These are phyloP conservation scores for Drosophila kanekoi DNA, from an alignment of 2,888 invertebrate genomes.

Conservation along the genomic window DNA sequence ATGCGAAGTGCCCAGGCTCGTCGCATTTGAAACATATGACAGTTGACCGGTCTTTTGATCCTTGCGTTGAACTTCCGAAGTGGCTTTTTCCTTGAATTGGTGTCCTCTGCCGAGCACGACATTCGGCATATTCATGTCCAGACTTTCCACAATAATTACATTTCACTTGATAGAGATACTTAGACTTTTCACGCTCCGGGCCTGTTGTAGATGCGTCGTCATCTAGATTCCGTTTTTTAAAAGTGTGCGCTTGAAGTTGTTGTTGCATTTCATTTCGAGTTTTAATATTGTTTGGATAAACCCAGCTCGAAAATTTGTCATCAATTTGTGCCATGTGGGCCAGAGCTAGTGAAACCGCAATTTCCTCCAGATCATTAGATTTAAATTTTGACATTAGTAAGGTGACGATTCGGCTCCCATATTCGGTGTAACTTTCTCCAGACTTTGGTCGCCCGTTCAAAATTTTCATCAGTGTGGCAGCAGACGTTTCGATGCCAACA, in stretches of 20 bases:
- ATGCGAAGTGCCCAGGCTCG: constrained; percentile 13
- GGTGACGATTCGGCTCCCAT: constrained; percentile 17
- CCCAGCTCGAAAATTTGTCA: constrained; percentile 12
- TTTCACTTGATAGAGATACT: constrained; percentile 5
- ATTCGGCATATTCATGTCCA: constrained; percentile 13
- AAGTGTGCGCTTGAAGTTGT: constrained; percentile 14
- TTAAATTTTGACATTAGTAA: constrained; percentile 17
- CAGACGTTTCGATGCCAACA: constrained; percentile 5
- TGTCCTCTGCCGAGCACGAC: background rate
- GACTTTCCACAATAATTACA: constrained; percentile 9
- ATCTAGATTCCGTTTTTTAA: background rate
- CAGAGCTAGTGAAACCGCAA: constrained; percentile 12
- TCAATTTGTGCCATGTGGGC: constrained; percentile 23
- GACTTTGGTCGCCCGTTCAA: constrained; percentile 18
- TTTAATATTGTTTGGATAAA: constrained; percentile 11
- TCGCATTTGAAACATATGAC: constrained; percentile 21
- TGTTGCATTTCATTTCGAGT: constrained; percentile 11
- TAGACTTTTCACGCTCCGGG: background rate
- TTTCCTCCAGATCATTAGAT: constrained; percentile 15
- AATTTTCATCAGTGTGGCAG: constrained; percentile 1
- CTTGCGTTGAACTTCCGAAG: constrained; percentile 4
- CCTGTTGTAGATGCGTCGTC: constrained; percentile 1
- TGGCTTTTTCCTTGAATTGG: background rate
- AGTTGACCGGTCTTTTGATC: constrained; percentile 4
- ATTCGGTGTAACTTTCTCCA: constrained; percentile 9